phyloP scores from a whole-genome alignment of 1,140 invertebrate species.

The Chymomyza costata region DNA sequence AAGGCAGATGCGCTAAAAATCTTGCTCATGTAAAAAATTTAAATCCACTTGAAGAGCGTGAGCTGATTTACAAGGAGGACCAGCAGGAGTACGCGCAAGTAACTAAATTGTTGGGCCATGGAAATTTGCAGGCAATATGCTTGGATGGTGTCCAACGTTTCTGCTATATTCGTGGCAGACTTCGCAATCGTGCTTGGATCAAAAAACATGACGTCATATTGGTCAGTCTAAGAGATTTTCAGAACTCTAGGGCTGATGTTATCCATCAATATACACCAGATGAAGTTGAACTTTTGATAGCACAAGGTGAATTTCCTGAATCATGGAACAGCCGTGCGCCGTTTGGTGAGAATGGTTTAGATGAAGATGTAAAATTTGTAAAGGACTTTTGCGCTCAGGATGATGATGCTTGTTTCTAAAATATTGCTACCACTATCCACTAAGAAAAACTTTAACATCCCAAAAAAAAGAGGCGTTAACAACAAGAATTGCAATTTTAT shows the following conservation, averaged over 20 bases:
- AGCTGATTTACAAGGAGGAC: constrained; percentile 98
- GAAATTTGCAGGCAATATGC: constrained; percentile 97
- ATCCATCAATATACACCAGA: constrained; percentile 99
- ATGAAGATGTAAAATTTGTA: constrained; percentile 94
- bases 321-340: constrained; percentile 94
- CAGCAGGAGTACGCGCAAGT: constrained; percentile 99
- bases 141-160: constrained; percentile 97
- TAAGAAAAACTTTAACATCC: not conserved
- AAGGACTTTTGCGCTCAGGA: constrained; percentile 91
- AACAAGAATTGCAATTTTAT: no score
- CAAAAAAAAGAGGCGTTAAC: constrained; percentile 2
- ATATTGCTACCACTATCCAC: not conserved
- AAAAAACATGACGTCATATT: constrained; percentile 98
- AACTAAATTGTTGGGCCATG: constrained; percentile 99
- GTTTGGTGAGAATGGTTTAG: constrained; percentile 93
- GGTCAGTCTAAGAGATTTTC: constrained; percentile 95
- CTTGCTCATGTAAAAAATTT: constrained; percentile 98
- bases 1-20: constrained; percentile 99
- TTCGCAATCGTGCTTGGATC: constrained; percentile 96
- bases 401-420: constrained; percentile 75
- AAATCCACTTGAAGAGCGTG: constrained; percentile 98
- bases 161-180: constrained; percentile 98
- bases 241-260: constrained; percentile 99
- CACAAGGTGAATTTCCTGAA: constrained; percentile 98
- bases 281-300: constrained; percentile 98